These are phyloP conservation scores for Orchesellides sinensis DNA, from an alignment of 2,888 invertebrate species.

Conservation along the genomic window DNA sequence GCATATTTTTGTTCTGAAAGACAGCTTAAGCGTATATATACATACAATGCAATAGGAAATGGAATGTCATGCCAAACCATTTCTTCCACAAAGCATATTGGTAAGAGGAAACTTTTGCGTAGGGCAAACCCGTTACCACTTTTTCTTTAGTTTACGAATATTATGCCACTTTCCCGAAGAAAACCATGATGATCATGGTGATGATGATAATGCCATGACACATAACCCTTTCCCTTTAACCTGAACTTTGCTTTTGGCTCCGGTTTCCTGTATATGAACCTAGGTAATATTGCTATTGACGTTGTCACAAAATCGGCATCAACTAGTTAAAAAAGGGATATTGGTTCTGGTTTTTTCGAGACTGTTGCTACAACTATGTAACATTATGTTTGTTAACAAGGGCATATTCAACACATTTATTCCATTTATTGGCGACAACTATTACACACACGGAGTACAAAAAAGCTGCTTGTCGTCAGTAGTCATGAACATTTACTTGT, in stretches of 20 bases:
- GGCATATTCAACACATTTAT: no score
- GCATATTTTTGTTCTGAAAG: neutral
- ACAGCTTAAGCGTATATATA: neutral
- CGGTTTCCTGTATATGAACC: neutral
- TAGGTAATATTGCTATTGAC: neutral
- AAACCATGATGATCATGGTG: neutral
- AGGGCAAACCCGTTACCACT: neutral
- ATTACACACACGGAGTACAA: no score
- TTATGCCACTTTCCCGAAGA: neutral
- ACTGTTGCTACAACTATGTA: neutral
- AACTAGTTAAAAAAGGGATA: neutral
- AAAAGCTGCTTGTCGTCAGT: no score
- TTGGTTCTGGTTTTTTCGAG: no score
- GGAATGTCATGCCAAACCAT: constrained; percentile 18
- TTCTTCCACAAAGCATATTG: constrained; percentile 5
- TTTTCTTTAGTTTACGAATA: neutral
- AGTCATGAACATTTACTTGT: no score
- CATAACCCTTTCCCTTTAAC: neutral
- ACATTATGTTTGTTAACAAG: no score
- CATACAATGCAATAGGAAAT: constrained; percentile 9
- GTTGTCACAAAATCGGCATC: neutral
- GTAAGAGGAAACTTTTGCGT: neutral
- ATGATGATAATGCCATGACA: neutral
- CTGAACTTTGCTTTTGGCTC: neutral
- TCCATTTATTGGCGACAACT: no score